Percentiles rank a stretch among this genome's conserved stretches.
phyloP scores from a whole-genome alignment of 1,140 invertebrate genomes.

The Zaprionus ghesquierei region DNA sequence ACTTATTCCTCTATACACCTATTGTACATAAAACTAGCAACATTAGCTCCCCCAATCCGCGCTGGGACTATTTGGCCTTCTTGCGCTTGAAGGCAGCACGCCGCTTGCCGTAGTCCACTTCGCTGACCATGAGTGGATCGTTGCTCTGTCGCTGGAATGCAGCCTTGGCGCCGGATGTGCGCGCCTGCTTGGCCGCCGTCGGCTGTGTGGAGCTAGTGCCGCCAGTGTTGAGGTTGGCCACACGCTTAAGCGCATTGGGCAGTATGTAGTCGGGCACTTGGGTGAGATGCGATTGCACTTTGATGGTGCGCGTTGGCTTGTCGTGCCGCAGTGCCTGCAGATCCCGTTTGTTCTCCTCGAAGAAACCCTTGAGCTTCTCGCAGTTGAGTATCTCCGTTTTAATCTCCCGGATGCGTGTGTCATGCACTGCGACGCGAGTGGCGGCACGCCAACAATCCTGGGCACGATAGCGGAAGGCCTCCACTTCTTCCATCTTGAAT shows the following conservation, averaged over 20 bases:
- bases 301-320: conserved; percentile 93
- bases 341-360: conserved; percentile 97
- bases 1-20: background rate
- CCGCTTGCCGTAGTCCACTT: conserved; percentile 71
- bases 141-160: conserved; percentile 72
- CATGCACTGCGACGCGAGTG: conserved; percentile 94
- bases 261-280: conserved; percentile 98
- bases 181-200: conserved; percentile 77
- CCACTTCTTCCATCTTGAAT: conserved; percentile 97
- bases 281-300: conserved; percentile 92
- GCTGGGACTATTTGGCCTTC: conserved; percentile 8
- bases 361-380: conserved; percentile 96
- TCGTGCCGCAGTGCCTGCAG: conserved; percentile 95
- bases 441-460: conserved; percentile 97
- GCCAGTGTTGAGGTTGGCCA: conserved; percentile 64
- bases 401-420: conserved; percentile 97
- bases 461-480: conserved; percentile 96
- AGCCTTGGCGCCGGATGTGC: conserved; percentile 51
- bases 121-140: conserved; percentile 78
- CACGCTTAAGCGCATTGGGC: conserved; percentile 88
- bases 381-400: conserved; percentile 96
- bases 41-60: background rate
- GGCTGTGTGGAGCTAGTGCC: conserved; percentile 76
- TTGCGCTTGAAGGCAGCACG: conserved; percentile 27
- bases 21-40: background rate